Conservation (phyloP, 2,888 invertebrate genomes). For the Diloba caeruleocephala region DNA sequence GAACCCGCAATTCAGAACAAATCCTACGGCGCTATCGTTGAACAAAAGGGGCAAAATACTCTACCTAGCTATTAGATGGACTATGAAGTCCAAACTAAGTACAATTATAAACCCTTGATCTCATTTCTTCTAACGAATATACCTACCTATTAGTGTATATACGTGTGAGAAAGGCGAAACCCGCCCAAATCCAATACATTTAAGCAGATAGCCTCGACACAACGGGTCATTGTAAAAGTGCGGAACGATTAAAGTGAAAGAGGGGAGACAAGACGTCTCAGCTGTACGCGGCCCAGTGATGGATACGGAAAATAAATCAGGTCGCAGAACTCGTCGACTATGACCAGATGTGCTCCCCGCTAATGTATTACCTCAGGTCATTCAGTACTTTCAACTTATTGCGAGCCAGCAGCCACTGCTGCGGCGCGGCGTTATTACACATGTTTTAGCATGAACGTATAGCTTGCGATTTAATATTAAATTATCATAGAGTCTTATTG, state of each 20-base stretch:
- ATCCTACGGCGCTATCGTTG: too few relatives aligned
- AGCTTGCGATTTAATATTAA: conserved; percentile 9
- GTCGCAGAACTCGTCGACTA: conserved; percentile 74
- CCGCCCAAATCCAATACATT: conserved; percentile 35
- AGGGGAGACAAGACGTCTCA: conserved; percentile 79
- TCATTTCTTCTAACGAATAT: too few relatives aligned
- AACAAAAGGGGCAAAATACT: too few relatives aligned
- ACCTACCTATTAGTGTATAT: conserved; percentile 22
- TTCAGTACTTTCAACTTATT: conserved; percentile 66
- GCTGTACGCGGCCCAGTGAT: conserved; percentile 78
- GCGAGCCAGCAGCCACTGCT: conserved; percentile 33
- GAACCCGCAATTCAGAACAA: too few relatives aligned
- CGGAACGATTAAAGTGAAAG: conserved; percentile 67
- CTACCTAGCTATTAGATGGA: too few relatives aligned
- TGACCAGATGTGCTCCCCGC: conserved; percentile 75
- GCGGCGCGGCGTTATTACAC: too few relatives aligned
- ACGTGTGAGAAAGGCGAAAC: conserved; percentile 19
- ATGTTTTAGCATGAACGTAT: conserved; percentile 8
- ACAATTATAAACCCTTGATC: too few relatives aligned
- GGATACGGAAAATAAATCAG: conserved; percentile 86
- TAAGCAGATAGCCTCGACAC: conserved; percentile 56
- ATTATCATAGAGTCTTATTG: conserved; percentile 8
- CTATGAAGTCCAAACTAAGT: too few relatives aligned
- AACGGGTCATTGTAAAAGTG: conserved; percentile 71
- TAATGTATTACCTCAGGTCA: conserved; percentile 73